A percentile compares a stretch with the other conserved stretches of the same genome.
Conservation (phyloP, 2,113 vertebrate genomes). For the Cheirogaleus medius region DNA sequence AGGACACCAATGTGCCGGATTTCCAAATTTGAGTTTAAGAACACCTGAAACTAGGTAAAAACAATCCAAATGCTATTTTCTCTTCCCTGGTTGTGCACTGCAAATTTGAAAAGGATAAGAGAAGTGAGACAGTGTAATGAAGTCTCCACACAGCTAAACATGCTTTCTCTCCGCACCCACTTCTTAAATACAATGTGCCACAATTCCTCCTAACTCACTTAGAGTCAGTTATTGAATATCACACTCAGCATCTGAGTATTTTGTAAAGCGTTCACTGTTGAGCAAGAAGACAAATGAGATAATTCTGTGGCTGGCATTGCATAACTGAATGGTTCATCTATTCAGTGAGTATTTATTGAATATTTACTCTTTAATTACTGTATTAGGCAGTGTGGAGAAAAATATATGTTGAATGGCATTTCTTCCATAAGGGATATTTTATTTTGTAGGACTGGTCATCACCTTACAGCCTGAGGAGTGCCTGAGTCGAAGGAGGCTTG, state of each 20-base stretch:
- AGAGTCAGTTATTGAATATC: not conserved
- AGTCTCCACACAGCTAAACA: not conserved
- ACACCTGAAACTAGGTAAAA: not conserved
- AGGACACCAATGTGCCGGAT: not conserved
- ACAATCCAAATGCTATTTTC: not conserved
- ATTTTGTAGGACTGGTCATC: no score
- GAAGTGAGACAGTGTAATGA: rapidly evolving
- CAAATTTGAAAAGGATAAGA: not conserved
- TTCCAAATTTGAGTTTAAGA: not conserved
- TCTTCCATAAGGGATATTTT: not conserved
- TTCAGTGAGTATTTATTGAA: not conserved
- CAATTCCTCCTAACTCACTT: not conserved
- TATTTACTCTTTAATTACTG: not conserved
- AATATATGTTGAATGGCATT: not conserved
- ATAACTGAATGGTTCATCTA: not conserved
- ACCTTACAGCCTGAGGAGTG: no score
- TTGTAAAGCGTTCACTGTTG: not conserved
- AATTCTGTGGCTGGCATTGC: no score
- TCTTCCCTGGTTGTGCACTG: not conserved
- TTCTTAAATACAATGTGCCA: rapidly evolving
- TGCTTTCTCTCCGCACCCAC: rapidly evolving
- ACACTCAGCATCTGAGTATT: not conserved
- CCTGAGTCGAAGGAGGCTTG: no score
- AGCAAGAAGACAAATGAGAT: not conserved
- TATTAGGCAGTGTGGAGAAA: not conserved